Conservation (phyloP, 2,113 vertebrate genomes). For the Melanerpes formicivorus region DNA sequence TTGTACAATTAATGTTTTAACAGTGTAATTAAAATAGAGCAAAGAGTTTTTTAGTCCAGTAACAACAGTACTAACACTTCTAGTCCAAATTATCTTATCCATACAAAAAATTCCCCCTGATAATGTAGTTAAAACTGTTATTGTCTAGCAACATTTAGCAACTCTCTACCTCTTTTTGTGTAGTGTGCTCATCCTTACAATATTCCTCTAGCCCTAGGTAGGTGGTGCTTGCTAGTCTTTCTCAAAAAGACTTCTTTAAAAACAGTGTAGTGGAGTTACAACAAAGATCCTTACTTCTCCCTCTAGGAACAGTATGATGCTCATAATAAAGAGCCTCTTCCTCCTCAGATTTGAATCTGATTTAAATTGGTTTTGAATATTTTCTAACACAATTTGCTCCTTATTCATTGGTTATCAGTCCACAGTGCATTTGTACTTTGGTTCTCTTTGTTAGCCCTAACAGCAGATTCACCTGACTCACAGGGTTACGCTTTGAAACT, state of each 20-base stretch:
- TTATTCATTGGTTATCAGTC: not conserved
- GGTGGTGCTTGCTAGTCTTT: not conserved
- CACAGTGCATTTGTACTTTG: not conserved
- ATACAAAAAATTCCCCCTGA: not conserved
- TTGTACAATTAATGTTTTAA: not conserved
- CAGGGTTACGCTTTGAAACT: not conserved
- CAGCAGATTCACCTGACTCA: not conserved
- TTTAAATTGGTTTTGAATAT: not conserved
- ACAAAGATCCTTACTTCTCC: not conserved
- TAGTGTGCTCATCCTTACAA: not conserved
- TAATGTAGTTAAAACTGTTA: not conserved
- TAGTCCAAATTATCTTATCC: not conserved
- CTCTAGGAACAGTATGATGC: not conserved
- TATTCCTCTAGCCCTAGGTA: not conserved
- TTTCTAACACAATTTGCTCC: not conserved
- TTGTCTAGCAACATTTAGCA: not conserved
- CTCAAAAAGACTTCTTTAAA: not conserved
- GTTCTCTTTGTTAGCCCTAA: not conserved
- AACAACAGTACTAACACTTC: not conserved
- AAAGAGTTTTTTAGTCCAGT: not conserved
- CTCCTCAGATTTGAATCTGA: not conserved
- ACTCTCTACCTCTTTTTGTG: not conserved
- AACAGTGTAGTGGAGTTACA: rapidly evolving
- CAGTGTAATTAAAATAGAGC: not conserved
- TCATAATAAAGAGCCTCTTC: not conserved